Evolutionary conservation across 2,888 invertebrate genomes (phyloP), one percentile per base, ranked within the genome.

Genomic region (Melieria omissa): DNA sequence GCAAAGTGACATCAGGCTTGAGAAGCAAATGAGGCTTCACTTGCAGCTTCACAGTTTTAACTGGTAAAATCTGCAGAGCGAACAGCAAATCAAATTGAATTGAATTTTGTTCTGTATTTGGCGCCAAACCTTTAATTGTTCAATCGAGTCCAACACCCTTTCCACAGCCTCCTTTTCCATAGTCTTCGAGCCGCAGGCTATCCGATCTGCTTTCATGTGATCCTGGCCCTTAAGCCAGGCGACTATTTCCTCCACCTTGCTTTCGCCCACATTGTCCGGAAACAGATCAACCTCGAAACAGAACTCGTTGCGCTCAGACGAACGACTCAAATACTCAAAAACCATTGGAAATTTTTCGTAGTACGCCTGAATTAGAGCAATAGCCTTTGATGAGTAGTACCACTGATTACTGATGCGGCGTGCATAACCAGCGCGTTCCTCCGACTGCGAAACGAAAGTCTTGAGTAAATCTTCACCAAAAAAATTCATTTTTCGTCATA

Each of bases 351-450:
- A 97, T 73, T 90, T 88, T 0, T 87, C 81, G 75, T 91, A 90
- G 86, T 96, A 99, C 1, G 88, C 87, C n/a, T 87, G 84, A 10
- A 98, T 90, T 0, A 95, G 86, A 1, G 91, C 88, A 0, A 95
- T 84, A 49, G 94, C 91, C 78, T 93, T 92, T 16, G 89, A 86
- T 0, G 97, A 95, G 86, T 97, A 98, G 41, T 90, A 87, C 98
- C 98, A 98, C 57, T 89, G 82, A 80, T 88, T 89, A n/a, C 89
- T 89, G 0, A 89, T 88, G 76, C 92, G 93, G 66, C 90, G 92
- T 0, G 96, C 95, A 85, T 93, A 98, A 46, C 97, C 97, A 1
- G 93, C 91, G 2, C 94, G 89, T 80, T 92, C 92, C 83, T 90
- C 90, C 76, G 92, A 91, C 90, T 91, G 46, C 42, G 47, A 52